Conservation (phyloP, 2,888 invertebrate genomes). For the Thereva unica region DNA sequence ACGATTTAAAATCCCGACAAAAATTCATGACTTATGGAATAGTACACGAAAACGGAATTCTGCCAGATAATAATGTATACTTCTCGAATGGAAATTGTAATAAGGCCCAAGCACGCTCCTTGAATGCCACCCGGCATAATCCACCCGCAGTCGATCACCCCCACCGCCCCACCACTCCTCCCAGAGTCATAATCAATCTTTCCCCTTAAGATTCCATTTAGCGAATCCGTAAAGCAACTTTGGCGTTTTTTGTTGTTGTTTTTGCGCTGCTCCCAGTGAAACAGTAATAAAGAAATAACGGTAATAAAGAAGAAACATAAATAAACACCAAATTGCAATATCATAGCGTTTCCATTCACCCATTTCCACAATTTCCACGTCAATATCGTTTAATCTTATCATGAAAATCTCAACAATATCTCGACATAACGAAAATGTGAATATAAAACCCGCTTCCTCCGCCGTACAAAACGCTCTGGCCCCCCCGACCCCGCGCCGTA, state of each 20-base stretch:
- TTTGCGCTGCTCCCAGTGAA: not conserved
- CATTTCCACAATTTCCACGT: not conserved
- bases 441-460: slow-evolving; percentile 29
- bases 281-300: not conserved
- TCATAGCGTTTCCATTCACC: not conserved
- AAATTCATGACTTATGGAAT: no score
- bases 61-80: no score
- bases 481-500: not conserved
- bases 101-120: no score
- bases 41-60: no score
- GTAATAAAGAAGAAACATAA: slow-evolving; percentile 28
- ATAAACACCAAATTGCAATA: slow-evolving; percentile 29
- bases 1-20: no score
- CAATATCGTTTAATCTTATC: slow-evolving; percentile 31
- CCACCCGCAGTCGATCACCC: no score
- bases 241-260: not conserved
- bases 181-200: no score
- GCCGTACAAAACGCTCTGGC: slow-evolving; percentile 4
- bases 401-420: slow-evolving; percentile 35
- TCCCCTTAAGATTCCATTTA: no score
- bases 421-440: slow-evolving; percentile 32
- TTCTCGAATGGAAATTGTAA: no score
- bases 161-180: no score
- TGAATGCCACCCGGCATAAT: no score
- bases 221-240: no score